A percentile compares a stretch with the other conserved stretches of the same genome.
phyloP scores from a whole-genome alignment of 2,113 vertebrate genomes.

The Spea multiplicata region DNA sequence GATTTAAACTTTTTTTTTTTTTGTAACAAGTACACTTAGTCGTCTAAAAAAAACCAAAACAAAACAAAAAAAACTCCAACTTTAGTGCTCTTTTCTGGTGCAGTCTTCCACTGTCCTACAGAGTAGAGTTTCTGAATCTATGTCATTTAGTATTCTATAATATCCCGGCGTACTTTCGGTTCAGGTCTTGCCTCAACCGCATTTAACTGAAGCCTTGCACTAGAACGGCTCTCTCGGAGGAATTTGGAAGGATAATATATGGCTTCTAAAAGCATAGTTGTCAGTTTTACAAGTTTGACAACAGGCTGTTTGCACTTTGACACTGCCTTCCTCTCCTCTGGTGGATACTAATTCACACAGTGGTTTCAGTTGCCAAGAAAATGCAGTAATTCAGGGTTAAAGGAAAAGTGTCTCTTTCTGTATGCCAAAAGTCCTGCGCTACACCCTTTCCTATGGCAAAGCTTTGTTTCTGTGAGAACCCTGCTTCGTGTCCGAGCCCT shows the following conservation, averaged over 20 bases:
- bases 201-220: slow-evolving; percentile 2
- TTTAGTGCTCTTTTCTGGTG: slow-evolving; percentile 7
- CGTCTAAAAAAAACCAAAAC: too few relatives aligned
- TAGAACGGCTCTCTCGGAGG: slow-evolving; percentile 3
- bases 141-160: slow-evolving; percentile 26
- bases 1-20: not conserved
- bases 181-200: not conserved
- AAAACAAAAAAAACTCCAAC: not conserved
- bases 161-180: slow-evolving; percentile 13
- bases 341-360: slow-evolving; percentile 2
- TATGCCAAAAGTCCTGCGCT: too few relatives aligned
- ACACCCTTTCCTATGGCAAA: too few relatives aligned
- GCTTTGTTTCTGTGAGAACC: too few relatives aligned
- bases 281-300: slow-evolving; percentile 27
- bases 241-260: slow-evolving; percentile 5
- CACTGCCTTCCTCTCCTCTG: slow-evolving; percentile 1
- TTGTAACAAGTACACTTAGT: not conserved
- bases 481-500: too few relatives aligned
- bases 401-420: too few relatives aligned
- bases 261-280: slow-evolving; percentile 24
- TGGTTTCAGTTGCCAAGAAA: not conserved
- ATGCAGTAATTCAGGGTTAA: too few relatives aligned
- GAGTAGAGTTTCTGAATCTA: slow-evolving; percentile 12
- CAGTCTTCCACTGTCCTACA: slow-evolving; percentile 9
- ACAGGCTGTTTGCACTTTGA: slow-evolving; percentile 26